Evolutionary conservation across 2,113 vertebrate species (phyloP).

Genomic region (Mustela lutreola): DNA sequence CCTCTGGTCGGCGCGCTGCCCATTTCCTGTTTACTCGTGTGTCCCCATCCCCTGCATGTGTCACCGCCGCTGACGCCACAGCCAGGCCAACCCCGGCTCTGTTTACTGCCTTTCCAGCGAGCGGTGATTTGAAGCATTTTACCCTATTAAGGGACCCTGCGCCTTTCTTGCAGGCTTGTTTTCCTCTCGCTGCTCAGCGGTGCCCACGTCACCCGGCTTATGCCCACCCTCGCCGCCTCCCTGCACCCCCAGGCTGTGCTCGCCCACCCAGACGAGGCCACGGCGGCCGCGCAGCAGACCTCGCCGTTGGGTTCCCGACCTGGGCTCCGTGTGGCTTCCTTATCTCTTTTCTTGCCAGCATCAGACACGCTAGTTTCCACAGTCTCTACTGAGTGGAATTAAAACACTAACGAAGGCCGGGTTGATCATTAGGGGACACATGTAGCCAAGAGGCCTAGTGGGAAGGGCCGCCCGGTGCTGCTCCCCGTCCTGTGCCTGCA

Average conservation of each 20-base stretch:
- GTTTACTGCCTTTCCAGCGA: neutral
- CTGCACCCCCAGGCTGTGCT: accelerated
- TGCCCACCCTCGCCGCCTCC: neutral
- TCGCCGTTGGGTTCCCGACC: neutral
- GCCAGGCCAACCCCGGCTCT: neutral
- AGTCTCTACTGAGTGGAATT: neutral
- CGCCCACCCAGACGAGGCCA: too few species aligned
- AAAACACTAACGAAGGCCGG: neutral
- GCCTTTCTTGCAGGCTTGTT: neutral
- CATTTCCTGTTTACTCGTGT: neutral
- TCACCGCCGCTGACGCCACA: neutral
- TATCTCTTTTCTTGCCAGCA: neutral
- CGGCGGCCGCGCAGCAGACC: neutral
- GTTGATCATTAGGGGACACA: neutral
- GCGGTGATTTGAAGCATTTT: neutral
- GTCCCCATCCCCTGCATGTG: neutral
- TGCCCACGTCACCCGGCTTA: neutral
- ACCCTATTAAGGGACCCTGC: neutral
- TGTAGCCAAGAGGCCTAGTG: accelerated
- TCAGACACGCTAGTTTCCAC: accelerated
- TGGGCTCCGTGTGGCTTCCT: accelerated
- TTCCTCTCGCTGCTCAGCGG: neutral
- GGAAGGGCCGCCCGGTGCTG: accelerated
- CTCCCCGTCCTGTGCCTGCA: accelerated
- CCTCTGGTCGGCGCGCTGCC: neutral